Conservation (phyloP, 2,888 invertebrate species). For the Cheilosia vernalis region DNA sequence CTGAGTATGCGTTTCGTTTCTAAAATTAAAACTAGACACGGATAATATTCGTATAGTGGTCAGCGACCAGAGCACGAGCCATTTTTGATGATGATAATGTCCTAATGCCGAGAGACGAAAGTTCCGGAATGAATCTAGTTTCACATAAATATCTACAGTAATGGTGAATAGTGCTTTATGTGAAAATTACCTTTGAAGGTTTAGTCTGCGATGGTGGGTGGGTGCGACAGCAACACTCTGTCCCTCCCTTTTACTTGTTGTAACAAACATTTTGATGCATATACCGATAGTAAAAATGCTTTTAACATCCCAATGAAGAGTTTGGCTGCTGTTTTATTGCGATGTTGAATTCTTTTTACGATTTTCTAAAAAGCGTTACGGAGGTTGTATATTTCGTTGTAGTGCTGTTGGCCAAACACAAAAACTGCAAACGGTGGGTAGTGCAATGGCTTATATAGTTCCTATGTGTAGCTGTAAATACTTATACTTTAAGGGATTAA, state of each 20-base stretch:
- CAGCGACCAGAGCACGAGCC: conserved; percentile 10
- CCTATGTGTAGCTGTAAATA: conserved; percentile 20
- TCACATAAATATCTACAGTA: conserved; percentile 24
- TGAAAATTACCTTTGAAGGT: conserved; percentile 51
- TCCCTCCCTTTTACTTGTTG: conserved; percentile 3
- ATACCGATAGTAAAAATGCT: conserved; percentile 74
- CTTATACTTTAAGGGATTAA: conserved; percentile 39
- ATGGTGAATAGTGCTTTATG: conserved; percentile 42
- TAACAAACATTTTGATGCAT: conserved; percentile 63
- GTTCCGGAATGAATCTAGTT: conserved; percentile 50
- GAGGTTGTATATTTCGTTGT: conserved; percentile 32
- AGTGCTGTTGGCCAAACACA: conserved; percentile 15
- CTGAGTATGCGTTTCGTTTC: conserved; percentile 29
- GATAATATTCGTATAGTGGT: conserved; percentile 11
- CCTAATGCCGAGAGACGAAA: neutral
- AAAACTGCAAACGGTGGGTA: conserved; percentile 11
- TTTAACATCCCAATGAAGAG: conserved; percentile 69
- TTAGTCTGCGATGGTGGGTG: conserved; percentile 2
- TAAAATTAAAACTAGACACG: conserved; percentile 25
- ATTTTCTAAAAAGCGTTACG: conserved; percentile 60
- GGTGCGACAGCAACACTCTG: conserved; percentile 4
- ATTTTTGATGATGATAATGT: conserved; percentile 40
- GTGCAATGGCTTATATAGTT: neutral
- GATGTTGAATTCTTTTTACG: conserved; percentile 71
- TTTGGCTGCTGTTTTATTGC: conserved; percentile 65